Evolutionary conservation across 2,113 vertebrate genomes (phyloP).

Genomic region (Bostrychus sinensis): DNA sequence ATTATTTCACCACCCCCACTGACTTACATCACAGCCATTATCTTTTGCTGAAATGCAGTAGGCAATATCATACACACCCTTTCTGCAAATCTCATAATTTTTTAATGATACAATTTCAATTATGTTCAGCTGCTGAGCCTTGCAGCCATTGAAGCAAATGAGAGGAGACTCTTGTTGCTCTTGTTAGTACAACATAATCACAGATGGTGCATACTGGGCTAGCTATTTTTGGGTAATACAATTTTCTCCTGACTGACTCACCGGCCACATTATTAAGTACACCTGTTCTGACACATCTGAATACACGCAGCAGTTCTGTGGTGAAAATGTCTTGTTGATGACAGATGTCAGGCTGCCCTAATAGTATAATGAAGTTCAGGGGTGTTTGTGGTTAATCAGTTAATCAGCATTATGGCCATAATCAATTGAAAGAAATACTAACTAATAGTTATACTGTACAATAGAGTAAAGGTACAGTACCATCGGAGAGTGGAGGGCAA

Average conservation of each 20-base stretch:
- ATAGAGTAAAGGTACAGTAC: too few species aligned
- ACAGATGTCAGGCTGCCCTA: too few species aligned
- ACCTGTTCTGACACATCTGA: too few species aligned
- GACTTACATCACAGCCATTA: conserved; percentile 53
- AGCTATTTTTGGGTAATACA: neutral
- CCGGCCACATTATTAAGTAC: neutral
- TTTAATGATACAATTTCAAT: conserved; percentile 57
- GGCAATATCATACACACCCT: conserved; percentile 43
- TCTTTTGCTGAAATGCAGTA: conserved; percentile 42
- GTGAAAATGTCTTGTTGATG: too few species aligned
- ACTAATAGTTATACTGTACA: too few species aligned
- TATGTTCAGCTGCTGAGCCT: conserved; percentile 34
- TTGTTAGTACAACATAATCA: conserved; percentile 17
- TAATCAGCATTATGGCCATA: too few species aligned
- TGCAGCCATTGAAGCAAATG: conserved; percentile 19
- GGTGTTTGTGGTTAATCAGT: too few species aligned
- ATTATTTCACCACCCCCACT: conserved; percentile 60
- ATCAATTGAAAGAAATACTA: too few species aligned
- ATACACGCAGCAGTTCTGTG: too few species aligned
- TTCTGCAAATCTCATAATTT: conserved; percentile 36
- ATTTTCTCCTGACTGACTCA: neutral
- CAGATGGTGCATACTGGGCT: neutral
- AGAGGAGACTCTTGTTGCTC: conserved; percentile 18
- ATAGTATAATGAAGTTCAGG: too few species aligned
- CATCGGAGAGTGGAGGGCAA: too few species aligned